Conservation (phyloP, 2,888 invertebrate genomes). For the Hypercompe scribonia region DNA sequence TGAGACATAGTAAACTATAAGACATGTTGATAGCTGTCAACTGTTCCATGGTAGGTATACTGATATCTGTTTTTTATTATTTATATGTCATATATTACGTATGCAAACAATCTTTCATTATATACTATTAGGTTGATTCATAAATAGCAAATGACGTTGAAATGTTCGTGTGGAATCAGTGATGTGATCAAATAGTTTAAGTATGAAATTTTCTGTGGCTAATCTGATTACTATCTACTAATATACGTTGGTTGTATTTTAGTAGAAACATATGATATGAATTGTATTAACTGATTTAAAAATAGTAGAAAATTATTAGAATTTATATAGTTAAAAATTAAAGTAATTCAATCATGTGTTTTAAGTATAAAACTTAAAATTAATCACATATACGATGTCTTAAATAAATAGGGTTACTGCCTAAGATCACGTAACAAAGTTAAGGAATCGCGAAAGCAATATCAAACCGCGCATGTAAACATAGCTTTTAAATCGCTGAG, state of each 20-base stretch:
- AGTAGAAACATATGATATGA: neutral
- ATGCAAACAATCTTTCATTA: conserved; percentile 12
- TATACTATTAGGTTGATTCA: conserved; percentile 12
- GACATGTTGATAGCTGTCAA: conserved; percentile 54
- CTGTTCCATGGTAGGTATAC: conserved; percentile 55
- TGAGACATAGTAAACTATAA: conserved; percentile 43
- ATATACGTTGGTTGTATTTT: conserved; percentile 1
- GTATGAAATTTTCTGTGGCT: conserved; percentile 22
- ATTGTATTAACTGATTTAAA: neutral
- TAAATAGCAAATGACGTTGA: conserved; percentile 20
- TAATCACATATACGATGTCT: neutral
- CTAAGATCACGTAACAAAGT: neutral
- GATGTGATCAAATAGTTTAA: conserved; percentile 22
- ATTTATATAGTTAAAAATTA: neutral
- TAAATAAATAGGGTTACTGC: neutral
- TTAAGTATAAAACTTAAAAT: neutral
- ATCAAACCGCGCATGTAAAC: neutral
- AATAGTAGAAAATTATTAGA: neutral
- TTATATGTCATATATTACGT: conserved; percentile 3
- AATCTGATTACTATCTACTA: conserved; percentile 13
- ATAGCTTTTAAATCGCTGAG: neutral
- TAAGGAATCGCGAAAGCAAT: neutral
- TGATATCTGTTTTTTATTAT: neutral
- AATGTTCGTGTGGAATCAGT: conserved; percentile 19
- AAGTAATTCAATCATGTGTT: neutral